Conservation (phyloP, 1,140 invertebrate species). For the Drosophila nikananu region DNA sequence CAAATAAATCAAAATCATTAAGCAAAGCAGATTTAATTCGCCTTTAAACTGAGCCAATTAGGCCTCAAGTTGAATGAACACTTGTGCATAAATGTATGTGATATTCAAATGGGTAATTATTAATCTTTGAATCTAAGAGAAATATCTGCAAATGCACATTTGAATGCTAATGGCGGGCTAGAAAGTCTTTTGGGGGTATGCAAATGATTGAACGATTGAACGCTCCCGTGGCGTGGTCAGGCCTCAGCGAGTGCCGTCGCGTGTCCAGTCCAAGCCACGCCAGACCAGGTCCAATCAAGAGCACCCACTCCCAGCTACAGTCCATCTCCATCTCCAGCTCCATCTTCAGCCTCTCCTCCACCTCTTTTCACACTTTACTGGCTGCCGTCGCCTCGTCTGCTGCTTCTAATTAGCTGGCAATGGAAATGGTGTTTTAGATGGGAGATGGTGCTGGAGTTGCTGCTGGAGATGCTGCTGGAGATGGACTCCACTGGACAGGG, state of each 20-base stretch:
- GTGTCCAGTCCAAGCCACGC: slow-evolving; percentile 55
- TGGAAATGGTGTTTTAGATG: not conserved
- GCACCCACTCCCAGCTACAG: slow-evolving; percentile 22
- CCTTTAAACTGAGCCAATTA: not conserved
- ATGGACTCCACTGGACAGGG: not conserved
- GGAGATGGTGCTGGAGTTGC: too few species aligned
- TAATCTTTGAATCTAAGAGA: not conserved
- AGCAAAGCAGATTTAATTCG: not conserved
- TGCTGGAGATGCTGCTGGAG: not conserved
- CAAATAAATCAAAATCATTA: too few species aligned
- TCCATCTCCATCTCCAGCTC: not conserved
- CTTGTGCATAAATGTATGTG: not conserved
- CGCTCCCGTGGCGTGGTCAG: slow-evolving; percentile 16
- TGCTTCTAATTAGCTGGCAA: slow-evolving; percentile 58
- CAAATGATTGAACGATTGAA: slow-evolving; percentile 53
- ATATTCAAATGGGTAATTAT: slow-evolving; percentile 14
- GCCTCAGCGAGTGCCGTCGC: slow-evolving; percentile 61
- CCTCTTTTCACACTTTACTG: slow-evolving; percentile 68
- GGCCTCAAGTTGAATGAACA: not conserved
- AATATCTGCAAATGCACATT: slow-evolving; percentile 18
- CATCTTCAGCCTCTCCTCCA: slow-evolving; percentile 33
- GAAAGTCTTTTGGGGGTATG: slow-evolving; percentile 69
- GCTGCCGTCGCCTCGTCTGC: slow-evolving; percentile 56
- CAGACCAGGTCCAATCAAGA: slow-evolving; percentile 31
- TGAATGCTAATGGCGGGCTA: slow-evolving; percentile 28